These are phyloP conservation scores for Holocentrus rufus DNA, from an alignment of 2,797 vertebrate genomes.

Conservation along the genomic window DNA sequence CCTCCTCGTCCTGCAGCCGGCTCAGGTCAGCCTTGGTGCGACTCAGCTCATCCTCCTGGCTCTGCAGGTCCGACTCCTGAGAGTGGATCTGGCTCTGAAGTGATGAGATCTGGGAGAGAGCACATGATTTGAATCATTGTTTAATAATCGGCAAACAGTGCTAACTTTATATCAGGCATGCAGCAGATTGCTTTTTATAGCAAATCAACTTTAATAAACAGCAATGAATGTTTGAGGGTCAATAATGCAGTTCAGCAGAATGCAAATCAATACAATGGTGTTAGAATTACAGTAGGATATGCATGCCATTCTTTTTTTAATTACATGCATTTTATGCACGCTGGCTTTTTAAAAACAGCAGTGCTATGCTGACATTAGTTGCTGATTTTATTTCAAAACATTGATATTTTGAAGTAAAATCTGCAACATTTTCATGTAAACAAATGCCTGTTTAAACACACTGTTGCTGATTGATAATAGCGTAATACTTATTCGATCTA, in stretches of 20 bases:
- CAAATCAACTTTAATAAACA: neutral
- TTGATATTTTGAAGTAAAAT: neutral
- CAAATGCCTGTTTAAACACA: neutral
- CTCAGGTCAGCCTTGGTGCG: slow-evolving; percentile 88
- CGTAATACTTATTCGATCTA: too few species aligned
- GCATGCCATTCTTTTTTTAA: neutral
- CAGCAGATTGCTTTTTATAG: neutral
- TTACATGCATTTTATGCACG: neutral
- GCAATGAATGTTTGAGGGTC: neutral
- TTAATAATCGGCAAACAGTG: too few species aligned
- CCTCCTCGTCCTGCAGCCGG: slow-evolving; percentile 92
- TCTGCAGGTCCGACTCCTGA: slow-evolving; percentile 89
- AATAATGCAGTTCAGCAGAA: neutral
- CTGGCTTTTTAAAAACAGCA: too few species aligned
- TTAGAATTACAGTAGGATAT: neutral
- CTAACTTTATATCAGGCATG: neutral
- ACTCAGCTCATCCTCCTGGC: slow-evolving; percentile 90
- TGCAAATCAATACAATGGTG: neutral
- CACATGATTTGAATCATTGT: neutral
- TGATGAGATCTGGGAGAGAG: slow-evolving; percentile 87
- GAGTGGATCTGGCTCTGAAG: slow-evolving; percentile 92
- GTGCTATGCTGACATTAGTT: neutral
- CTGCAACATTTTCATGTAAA: neutral
- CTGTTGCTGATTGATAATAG: too few species aligned
- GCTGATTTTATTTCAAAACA: slow-evolving; percentile 7